Percentiles rank a stretch among this genome's conserved stretches.
phyloP scores from a whole-genome alignment of 2,797 vertebrate species.

The Sebastes trivittatus region DNA sequence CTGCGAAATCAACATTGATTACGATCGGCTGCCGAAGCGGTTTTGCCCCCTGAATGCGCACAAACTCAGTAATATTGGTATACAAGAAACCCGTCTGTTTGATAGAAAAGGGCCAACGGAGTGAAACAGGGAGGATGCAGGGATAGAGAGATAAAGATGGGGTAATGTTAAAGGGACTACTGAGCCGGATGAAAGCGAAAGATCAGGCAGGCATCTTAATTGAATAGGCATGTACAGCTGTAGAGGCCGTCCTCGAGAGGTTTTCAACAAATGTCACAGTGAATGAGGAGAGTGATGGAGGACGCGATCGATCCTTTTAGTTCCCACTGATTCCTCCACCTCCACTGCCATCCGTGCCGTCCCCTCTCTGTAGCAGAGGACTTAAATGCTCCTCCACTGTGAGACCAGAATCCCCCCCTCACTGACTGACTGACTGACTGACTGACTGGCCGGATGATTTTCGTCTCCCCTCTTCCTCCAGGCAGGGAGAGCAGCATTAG shows the following conservation, averaged over 20 bases:
- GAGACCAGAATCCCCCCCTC: neutral
- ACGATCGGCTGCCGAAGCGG: too few relatives aligned
- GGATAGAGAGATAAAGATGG: neutral
- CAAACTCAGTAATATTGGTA: too few relatives aligned
- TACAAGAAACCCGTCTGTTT: neutral
- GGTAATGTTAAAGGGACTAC: neutral
- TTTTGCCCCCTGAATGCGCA: too few relatives aligned
- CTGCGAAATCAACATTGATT: too few relatives aligned
- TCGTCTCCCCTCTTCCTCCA: neutral
- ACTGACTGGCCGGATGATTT: conserved; percentile 8
- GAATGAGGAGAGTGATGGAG: conserved; percentile 56
- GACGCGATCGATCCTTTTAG: conserved; percentile 53
- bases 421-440: neutral
- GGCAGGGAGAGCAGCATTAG: conserved; percentile 6
- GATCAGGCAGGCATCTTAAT: conserved; percentile 50
- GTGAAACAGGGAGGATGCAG: neutral
- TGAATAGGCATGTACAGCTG: conserved; percentile 57
- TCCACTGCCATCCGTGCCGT: conserved; percentile 9
- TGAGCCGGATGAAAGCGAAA: conserved; percentile 1
- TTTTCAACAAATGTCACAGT: conserved; percentile 64
- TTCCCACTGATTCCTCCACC: conserved; percentile 13
- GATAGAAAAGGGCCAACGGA: neutral
- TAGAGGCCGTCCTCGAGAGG: conserved; percentile 50
- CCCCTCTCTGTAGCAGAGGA: conserved; percentile 19
- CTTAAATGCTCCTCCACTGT: neutral